These are phyloP conservation scores for Petrocephalus zakoni DNA, from an alignment of 2,113 vertebrate genomes.

Conservation along the genomic window DNA sequence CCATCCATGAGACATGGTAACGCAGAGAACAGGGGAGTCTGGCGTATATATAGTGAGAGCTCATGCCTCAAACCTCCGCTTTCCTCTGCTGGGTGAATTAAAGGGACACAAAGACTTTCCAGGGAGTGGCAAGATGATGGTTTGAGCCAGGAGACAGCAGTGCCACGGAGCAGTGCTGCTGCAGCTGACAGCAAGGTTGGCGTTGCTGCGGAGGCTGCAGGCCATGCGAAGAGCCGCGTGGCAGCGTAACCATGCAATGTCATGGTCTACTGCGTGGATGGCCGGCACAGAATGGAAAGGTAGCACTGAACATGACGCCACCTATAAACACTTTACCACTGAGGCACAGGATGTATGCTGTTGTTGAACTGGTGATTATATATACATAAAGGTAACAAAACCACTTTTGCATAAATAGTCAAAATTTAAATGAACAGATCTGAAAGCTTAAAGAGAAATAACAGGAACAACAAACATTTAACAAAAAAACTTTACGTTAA, in stretches of 20 bases:
- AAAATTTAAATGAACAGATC: background rate
- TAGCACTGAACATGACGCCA: background rate
- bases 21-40: background rate
- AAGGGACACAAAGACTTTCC: background rate
- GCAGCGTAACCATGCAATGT: background rate
- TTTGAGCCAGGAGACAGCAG: background rate
- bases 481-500: background rate
- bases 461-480: background rate
- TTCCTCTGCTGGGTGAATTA: background rate
- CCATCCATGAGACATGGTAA: background rate
- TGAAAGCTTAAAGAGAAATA: background rate
- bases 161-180: background rate
- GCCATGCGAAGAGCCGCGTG: background rate
- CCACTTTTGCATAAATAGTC: background rate
- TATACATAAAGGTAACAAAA: background rate
- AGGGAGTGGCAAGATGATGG: background rate
- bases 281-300: background rate
- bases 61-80: background rate
- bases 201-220: background rate
- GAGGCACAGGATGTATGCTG: background rate
- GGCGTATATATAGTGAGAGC: background rate
- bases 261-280: background rate
- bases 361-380: background rate
- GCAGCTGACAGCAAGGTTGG: background rate
- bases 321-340: background rate